Evolutionary conservation across 2,888 invertebrate species (phyloP).

Genomic region (Deroplatys truncata): DNA sequence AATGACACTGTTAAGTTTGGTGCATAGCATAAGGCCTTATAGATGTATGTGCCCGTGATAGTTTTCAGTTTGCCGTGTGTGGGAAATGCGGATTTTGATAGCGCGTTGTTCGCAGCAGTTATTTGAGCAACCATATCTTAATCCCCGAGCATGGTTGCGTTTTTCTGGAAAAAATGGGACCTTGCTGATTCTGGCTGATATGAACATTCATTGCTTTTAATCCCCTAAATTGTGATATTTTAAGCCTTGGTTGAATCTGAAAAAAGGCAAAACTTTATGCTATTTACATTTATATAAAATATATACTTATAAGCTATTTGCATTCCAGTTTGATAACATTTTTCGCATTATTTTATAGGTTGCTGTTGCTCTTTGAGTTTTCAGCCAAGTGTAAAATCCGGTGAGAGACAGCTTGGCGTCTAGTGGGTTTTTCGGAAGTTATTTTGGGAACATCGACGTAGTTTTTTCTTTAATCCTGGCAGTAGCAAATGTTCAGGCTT

Average conservation of each 20-base stretch:
- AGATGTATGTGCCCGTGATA: background rate
- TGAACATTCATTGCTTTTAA: background rate
- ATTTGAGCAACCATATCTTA: background rate
- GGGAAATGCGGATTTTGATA: background rate
- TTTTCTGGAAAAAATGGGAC: background rate
- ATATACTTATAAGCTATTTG: no score
- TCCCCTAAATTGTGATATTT: no score
- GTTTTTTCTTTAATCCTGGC: constrained; percentile 12
- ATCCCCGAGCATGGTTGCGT: background rate
- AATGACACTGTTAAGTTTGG: background rate
- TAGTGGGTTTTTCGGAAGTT: constrained; percentile 16
- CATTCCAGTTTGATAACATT: no score
- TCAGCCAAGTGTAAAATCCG: background rate
- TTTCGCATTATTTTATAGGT: background rate
- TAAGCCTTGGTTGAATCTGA: no score
- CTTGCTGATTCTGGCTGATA: background rate
- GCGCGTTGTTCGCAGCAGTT: no score
- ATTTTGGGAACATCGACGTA: constrained; percentile 22
- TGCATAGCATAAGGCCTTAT: background rate
- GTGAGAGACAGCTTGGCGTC: constrained; percentile 30
- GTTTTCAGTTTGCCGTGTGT: background rate
- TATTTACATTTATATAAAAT: no score
- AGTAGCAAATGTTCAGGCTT: background rate
- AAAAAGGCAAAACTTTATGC: no score
- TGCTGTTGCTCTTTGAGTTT: background rate